Base-by-base conservation (phyloP, 2,113 vertebrate genomes). In the Corythaixoides concolor region DNA sequence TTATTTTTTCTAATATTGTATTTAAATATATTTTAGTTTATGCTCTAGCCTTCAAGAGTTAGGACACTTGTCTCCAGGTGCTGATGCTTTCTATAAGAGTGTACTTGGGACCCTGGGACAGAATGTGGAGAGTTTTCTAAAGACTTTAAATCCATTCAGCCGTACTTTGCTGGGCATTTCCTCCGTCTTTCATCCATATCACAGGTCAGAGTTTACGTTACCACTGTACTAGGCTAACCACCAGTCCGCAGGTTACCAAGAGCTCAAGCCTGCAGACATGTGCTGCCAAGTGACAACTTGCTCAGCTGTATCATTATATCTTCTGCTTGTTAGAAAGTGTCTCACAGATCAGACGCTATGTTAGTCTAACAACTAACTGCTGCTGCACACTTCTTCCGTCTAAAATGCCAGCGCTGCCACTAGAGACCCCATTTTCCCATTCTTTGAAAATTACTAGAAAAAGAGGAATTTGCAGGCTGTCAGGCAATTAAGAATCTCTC, bases 401-500 rank as follows among this genome's bases (percentile, higher is more conserved):
- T 88, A 55, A 90, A 91, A 94, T 94, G 82, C 81, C 89, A 76
- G 70, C 12, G 2, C 37, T 94, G 70, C 55, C 88, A 83, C 92
- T 80, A 93, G 59, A 80, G 91, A 93, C 59, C 35, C 32, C 47
- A 28, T 86, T 88, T 96, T 66, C 37, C 43, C 30, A 39, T 70
- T 37, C 63, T 93, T 93, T 88, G 70, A 94, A 91, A 93, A 91
- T 67, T 66, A 77, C 67, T 69, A 77, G 59, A 33, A 83, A 85
- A 85, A 85, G 37, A n/a, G 20, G 50, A 83, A 80, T 80, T 93
- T 85, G 32, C 82, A 93, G 59, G 41, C 75, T 90, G 85, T 63
- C 82, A 80, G 59, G 66, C 58, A 80, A 96, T 88, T 95, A 96
- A 77, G 47, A 95, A 47, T 33, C 41, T 93, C n/a, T 85, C 59